These are phyloP conservation scores for Plectrocnemia conspersa DNA, from an alignment of 1,140 invertebrate species.

Conservation along the genomic window DNA sequence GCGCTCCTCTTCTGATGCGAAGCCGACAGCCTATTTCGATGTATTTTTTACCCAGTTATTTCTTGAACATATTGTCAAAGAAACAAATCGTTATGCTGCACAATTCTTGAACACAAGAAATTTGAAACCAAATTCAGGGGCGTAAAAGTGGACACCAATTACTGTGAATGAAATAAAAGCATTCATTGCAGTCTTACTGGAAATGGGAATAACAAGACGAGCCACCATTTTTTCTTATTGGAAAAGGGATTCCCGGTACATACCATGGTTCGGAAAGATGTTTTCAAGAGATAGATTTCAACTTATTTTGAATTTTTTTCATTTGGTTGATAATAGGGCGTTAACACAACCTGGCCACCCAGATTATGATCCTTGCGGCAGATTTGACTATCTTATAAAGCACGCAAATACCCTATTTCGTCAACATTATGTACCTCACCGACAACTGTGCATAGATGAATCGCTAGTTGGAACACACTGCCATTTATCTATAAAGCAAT, in stretches of 20 bases:
- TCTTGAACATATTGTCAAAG: constrained; percentile 23
- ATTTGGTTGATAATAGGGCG: constrained; percentile 25
- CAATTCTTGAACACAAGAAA: constrained; percentile 15
- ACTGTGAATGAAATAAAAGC: constrained; percentile 32
- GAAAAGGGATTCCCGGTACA: constrained; percentile 30
- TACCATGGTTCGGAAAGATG: constrained; percentile 39
- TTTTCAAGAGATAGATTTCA: constrained; percentile 36
- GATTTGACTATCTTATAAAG: constrained; percentile 35
- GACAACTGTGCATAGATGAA: constrained; percentile 36
- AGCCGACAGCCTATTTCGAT: constrained; percentile 28
- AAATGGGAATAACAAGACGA: constrained; percentile 35
- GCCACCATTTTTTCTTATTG: constrained; percentile 36
- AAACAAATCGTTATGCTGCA: constrained; percentile 24
- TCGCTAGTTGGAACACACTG: constrained; percentile 34
- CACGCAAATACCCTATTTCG: constrained; percentile 37
- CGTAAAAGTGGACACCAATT: constrained; percentile 22
- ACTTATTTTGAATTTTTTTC: constrained; percentile 36
- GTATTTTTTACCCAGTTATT: constrained; percentile 26
- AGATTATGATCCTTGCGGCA: constrained; percentile 36
- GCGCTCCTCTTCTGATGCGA: constrained; percentile 22
- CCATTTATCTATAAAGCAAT: constrained; percentile 33
- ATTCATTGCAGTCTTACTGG: constrained; percentile 33
- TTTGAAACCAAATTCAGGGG: too few relatives aligned
- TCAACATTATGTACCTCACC: constrained; percentile 34
- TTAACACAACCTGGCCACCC: constrained; percentile 27